Base-by-base conservation (phyloP, 2,888 invertebrate species). In the Galerucella pusilla region DNA sequence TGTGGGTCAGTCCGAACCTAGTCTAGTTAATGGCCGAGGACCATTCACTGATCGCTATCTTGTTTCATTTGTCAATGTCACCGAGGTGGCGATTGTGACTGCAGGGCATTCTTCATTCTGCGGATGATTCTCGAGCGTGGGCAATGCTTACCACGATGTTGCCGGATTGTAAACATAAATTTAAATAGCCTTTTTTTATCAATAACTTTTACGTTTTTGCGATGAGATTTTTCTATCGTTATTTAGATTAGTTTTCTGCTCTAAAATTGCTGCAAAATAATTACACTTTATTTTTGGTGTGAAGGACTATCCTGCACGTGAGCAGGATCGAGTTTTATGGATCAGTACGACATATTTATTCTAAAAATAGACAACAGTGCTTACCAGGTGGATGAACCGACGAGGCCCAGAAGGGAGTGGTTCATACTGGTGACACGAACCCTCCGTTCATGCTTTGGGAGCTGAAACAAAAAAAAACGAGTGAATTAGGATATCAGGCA, bases 41-140 rank as follows among this genome's bases (percentile, higher is more conserved):
- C 88, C 89, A 92, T 90, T 90, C 90, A 89, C 89, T 88, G 93
- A 93, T 93, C 91, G 90, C 90, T 92, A 93, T 93, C 93, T 92
- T 88, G 89, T 88, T 89, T 92, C 92, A 93, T 93, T 93, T 93
- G 92, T 93, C 93, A 93, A 91, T 92, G 93, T 93, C 93, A 91
- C 54, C 84, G 82, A 88, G 87, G 88, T 88, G 88, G 87, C 87
- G 87, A 88, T 87, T 87, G 87, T 85, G 85, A 81, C 80, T 79
- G 78, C 80, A 79, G 85, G 85, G 76, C 86, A 87, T 87, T 86
- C 86, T 85, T 87, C 87, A 87, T 86, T 87, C 85, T 85, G 77
- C 76, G 52, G 68, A 64, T 61, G 49, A 75, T 78, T 74, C 73
- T 76, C 73, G 75, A 80, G 81, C 81, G 81, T 82, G 81, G 81